Conservation (phyloP, 2,888 invertebrate species). For the Timandra comae region DNA sequence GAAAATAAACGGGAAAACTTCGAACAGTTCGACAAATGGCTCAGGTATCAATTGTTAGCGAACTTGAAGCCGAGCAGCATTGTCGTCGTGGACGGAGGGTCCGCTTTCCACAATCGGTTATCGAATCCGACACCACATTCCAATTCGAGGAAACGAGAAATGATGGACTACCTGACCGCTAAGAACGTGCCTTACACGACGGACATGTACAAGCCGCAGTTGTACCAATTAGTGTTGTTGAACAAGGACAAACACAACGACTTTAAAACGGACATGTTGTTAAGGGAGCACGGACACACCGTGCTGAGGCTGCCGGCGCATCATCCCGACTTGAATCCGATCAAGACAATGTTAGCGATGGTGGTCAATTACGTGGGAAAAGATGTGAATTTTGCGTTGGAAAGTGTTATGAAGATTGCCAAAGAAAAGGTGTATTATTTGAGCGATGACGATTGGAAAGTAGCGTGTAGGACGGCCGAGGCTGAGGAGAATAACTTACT, state of each 20-base stretch:
- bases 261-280: slow-evolving; percentile 26
- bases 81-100: slow-evolving; percentile 29
- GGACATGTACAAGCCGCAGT: slow-evolving; percentile 31
- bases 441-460: slow-evolving; percentile 25
- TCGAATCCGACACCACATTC: slow-evolving; percentile 28
- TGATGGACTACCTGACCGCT: slow-evolving; percentile 30
- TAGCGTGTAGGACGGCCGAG: slow-evolving; percentile 22
- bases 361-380: slow-evolving; percentile 27
- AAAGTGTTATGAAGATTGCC: slow-evolving; percentile 29
- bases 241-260: slow-evolving; percentile 29
- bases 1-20: slow-evolving; percentile 27
- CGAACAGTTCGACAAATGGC: slow-evolving; percentile 32
- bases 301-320: slow-evolving; percentile 25
- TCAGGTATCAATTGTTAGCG: slow-evolving; percentile 28
- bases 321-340: slow-evolving; percentile 29
- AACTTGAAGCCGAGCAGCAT: slow-evolving; percentile 27
- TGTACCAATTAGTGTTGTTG: slow-evolving; percentile 28
- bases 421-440: slow-evolving; percentile 26
- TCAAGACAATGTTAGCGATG: slow-evolving; percentile 21
- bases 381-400: slow-evolving; percentile 21
- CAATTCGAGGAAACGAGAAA: slow-evolving; percentile 29
- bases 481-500: slow-evolving; percentile 31
- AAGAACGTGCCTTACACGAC: slow-evolving; percentile 27
- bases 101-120: slow-evolving; percentile 27
- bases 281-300: slow-evolving; percentile 27